Evolutionary conservation across 2,888 invertebrate genomes (phyloP), one percentile per base, ranked within the genome.

Genomic region (Eledone cirrhosa): DNA sequence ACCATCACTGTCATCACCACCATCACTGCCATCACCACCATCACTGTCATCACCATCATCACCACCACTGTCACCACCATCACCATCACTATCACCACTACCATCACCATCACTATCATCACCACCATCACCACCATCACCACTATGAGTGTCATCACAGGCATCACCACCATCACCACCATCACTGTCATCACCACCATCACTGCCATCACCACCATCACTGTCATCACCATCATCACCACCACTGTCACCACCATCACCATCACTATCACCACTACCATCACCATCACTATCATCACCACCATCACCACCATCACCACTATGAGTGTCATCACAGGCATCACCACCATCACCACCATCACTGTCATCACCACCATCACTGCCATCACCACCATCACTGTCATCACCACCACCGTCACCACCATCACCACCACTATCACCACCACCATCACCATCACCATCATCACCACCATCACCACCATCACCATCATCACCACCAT

Each of bases 41-140:
- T 84, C 48, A 80, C 84, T 29, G 81, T 82, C 59, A 83, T 84
- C n/a, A 76, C 82, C 83, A 48, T 82, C 85, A 11, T 83, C 82
- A 13, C 78, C 80, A 69, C 80, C 81, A 41, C 79, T 81, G 29
- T 78, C 81, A 65, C 80, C 81, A n/a, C 72, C 79, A n/a, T 80
- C 85, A 59, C 79, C 82, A 29, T 77, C 81, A 48, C 80, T 82
- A 29, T 81, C 83, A 67, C 81, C 80, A 29, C 74, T 81, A 69
- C 80, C 81, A 11, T 81, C 81, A 48, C 80, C 81, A 67, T 81
- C 83, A 77, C 83, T 82, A 59, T 78, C 83, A 2, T 69, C 79
- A n/a, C n/a, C n/a, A n/a, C n/a, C n/a, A n/a, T n/a, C n/a, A n/a
- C n/a, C n/a, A n/a, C n/a, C n/a, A n/a, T n/a, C n/a, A n/a, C n/a